phyloP scores from a whole-genome alignment of 2,888 invertebrate genomes.

The Autographa pulchrina region DNA sequence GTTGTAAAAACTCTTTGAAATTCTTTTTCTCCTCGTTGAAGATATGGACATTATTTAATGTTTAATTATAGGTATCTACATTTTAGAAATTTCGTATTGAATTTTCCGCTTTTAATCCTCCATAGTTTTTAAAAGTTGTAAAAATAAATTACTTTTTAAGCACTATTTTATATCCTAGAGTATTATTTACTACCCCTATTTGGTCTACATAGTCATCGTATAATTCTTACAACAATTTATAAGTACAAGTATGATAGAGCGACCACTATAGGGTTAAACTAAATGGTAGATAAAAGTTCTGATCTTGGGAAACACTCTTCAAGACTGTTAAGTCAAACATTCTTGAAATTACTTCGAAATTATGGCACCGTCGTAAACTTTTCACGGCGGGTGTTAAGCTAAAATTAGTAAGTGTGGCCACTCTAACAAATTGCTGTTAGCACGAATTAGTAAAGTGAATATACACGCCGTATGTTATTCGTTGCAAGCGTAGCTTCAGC shows the following conservation, averaged over 20 bases:
- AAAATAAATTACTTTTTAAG: too few relatives aligned
- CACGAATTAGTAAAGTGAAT: constrained; percentile 81
- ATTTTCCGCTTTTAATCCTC: too few relatives aligned
- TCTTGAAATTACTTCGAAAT: constrained; percentile 85
- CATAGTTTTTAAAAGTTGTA: too few relatives aligned
- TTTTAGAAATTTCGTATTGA: too few relatives aligned
- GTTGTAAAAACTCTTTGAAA: background rate
- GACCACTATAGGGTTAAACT: constrained; percentile 66
- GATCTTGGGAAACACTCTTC: constrained; percentile 76
- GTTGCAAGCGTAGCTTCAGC: constrained; percentile 68
- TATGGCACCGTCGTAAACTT: constrained; percentile 86
- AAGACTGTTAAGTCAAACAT: constrained; percentile 83
- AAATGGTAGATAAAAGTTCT: constrained; percentile 76
- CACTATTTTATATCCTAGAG: too few relatives aligned
- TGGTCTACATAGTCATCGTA: background rate
- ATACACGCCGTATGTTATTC: constrained; percentile 78
- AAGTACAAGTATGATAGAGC: background rate
- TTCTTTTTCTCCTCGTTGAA: background rate
- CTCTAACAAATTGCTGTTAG: constrained; percentile 85
- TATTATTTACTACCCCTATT: background rate
- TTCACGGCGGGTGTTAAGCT: constrained; percentile 84
- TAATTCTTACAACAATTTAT: background rate
- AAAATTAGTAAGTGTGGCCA: constrained; percentile 85
- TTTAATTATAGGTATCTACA: too few relatives aligned
- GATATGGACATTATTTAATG: background rate